phyloP scores from a whole-genome alignment of 2,113 vertebrate genomes.

The Gallinago paraguaiae region DNA sequence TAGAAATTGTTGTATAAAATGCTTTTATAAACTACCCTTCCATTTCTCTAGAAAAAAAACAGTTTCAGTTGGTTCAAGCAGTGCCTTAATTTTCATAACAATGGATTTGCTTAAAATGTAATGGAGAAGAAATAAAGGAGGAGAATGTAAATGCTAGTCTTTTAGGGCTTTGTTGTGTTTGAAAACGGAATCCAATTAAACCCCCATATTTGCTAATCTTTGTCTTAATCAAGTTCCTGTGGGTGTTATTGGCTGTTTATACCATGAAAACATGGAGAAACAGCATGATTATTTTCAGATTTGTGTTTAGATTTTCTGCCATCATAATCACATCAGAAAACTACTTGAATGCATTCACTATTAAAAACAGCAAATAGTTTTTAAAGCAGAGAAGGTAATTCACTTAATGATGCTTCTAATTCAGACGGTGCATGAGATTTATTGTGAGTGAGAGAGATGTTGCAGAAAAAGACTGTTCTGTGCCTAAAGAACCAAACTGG shows the following conservation, averaged over 20 bases:
- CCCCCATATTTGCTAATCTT: not conserved
- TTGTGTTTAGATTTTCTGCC: not conserved
- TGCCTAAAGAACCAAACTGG: not conserved
- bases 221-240: slow-evolving; percentile 6
- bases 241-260: not conserved
- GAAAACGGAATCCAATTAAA: not conserved
- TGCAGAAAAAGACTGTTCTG: not conserved
- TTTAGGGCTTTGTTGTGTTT: not conserved
- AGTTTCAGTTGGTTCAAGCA: not conserved
- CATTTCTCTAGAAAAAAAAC: not conserved
- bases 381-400: slow-evolving; percentile 14
- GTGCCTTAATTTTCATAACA: not conserved
- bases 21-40: not conserved
- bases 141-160: not conserved
- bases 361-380: slow-evolving; percentile 19
- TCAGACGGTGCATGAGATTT: not conserved
- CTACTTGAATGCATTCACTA: not conserved
- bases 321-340: not conserved
- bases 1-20: not conserved
- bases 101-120: not conserved
- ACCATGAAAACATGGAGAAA: not conserved
- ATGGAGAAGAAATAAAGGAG: not conserved
- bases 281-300: slow-evolving; percentile 11
- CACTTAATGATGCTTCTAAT: slow-evolving; percentile 21
- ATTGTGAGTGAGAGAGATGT: not conserved